Evolutionary conservation across 2,113 vertebrate species (phyloP).

Genomic region (Daubentonia madagascariensis): DNA sequence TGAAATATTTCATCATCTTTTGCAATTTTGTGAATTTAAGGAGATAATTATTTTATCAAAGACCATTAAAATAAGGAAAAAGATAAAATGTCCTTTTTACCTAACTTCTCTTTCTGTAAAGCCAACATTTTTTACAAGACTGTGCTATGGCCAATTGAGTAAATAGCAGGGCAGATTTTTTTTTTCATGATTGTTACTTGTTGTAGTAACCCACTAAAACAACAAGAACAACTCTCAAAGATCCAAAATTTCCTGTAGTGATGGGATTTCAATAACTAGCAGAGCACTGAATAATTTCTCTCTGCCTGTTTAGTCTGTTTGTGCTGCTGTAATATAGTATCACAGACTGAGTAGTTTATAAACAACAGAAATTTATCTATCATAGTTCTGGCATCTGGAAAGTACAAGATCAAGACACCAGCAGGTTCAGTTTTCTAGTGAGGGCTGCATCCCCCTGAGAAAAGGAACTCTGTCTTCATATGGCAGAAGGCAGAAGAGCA

Average conservation of each 20-base stretch:
- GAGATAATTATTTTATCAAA: not conserved
- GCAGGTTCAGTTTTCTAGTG: not conserved
- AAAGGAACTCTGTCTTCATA: not conserved
- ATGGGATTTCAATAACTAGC: not conserved
- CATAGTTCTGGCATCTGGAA: not conserved
- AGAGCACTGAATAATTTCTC: not conserved
- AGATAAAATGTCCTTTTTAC: not conserved
- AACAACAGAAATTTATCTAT: not conserved
- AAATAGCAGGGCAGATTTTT: not conserved
- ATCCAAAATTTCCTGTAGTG: not conserved
- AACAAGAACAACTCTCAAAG: not conserved
- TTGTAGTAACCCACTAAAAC: not conserved
- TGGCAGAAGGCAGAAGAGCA: not conserved
- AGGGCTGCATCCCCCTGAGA: not conserved
- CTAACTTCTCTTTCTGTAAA: not conserved
- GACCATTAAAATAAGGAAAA: not conserved
- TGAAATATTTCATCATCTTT: not conserved
- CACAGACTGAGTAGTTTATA: not conserved
- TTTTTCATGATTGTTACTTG: not conserved
- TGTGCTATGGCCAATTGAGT: not conserved
- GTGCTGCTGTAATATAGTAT: not conserved
- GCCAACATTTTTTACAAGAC: not conserved
- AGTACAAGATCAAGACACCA: not conserved
- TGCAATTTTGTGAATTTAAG: not conserved
- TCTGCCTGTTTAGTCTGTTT: not conserved